A percentile compares a stretch with the other conserved stretches of the same genome.
phyloP scores from a whole-genome alignment of 2,888 invertebrate genomes.

The Meta bourneti region DNA sequence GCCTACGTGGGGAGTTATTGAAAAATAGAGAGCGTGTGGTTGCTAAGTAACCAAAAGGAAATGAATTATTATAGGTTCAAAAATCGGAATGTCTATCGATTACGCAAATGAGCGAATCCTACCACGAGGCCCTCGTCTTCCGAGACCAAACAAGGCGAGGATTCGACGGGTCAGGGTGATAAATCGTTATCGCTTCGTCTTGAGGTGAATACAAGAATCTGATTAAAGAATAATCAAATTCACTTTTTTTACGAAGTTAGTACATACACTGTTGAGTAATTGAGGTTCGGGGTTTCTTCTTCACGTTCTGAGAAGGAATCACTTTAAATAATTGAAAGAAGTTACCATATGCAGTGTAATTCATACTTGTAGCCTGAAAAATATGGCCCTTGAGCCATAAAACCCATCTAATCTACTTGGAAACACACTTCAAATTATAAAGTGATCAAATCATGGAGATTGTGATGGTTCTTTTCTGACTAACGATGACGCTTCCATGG shows the following conservation, averaged over 20 bases:
- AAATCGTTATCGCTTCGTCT: background rate
- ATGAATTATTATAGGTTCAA: background rate
- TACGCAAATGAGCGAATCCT: background rate
- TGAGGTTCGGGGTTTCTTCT: background rate
- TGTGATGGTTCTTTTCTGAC: no score
- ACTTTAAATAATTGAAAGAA: no score
- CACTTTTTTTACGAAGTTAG: background rate
- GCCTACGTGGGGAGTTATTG: background rate
- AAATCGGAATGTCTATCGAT: background rate
- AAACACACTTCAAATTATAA: no score
- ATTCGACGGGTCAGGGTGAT: background rate
- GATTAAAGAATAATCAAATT: background rate
- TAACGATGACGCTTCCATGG: no score
- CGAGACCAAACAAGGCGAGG: background rate
- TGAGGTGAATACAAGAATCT: background rate
- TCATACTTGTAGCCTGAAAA: no score
- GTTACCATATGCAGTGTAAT: no score
- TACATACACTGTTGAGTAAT: background rate
- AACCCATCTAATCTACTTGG: no score
- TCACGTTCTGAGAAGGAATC: background rate
- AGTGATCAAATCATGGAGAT: no score
- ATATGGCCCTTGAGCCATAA: no score
- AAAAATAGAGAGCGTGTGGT: conserved; percentile 28
- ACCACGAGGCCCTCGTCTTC: background rate
- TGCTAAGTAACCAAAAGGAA: background rate